Evolutionary conservation across 2,888 invertebrate species (phyloP), one percentile per base, ranked within the genome.

Genomic region (Trimorus sp.): DNA sequence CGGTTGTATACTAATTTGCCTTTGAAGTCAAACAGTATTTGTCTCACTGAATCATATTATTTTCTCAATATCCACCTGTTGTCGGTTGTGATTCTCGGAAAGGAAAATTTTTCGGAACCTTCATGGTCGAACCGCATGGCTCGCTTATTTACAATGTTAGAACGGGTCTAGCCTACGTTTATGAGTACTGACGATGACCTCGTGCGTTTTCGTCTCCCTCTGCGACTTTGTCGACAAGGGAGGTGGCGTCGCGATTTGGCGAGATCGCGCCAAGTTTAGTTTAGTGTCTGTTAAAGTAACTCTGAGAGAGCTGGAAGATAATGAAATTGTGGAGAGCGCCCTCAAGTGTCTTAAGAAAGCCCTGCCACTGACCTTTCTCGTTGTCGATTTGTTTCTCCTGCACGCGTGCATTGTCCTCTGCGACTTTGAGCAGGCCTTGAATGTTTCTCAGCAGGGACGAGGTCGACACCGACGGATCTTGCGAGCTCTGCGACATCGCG

Each of bases 331-430:
- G 91, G 90, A 90, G 91, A 90, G 90, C 90, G 90, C 89, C 90
- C 89, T 91, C 90, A 87, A 90, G 89, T 88, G 90, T 89, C 90
- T 91, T 89, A 90, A 92, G 90, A 90, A 89, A 91, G 89, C 89
- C 90, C 89, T 89, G 91, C 90, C 91, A 92, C 93, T 93, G 93
- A 98, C 98, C 98, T 96, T 98, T 98, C 93, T 98, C 98, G 92
- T 97, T 97, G 94, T 96, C 97, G 92, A 98, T 96, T 93, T 98
- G 98, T 86, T 98, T 94, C 92, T 99, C 98, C 93, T 98, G 98
- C 90, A 98, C 98, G 88, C 98, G 94, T 71, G 98, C 98, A 93
- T 98, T 98, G 92, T 98, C 98, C 1, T 98, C 98, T n/a, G 98
- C 98, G 82, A 98, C 98, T 93, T 98, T 98, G 84, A 98, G 94